These are phyloP conservation scores for Lepidocyrtoides sp. DNA, from an alignment of 2,888 invertebrate genomes.

Conservation along the genomic window DNA sequence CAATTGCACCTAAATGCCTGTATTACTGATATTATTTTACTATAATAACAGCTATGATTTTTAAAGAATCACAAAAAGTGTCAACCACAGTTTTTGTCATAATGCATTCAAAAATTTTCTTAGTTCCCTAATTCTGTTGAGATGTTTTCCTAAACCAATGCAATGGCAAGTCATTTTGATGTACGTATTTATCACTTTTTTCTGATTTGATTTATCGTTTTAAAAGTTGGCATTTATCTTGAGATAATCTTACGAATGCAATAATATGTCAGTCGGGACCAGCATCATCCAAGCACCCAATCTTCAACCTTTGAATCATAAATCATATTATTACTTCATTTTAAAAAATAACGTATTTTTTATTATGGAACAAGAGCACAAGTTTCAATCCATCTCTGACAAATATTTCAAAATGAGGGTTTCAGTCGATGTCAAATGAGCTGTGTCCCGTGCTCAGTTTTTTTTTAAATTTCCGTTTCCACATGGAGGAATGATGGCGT, in stretches of 20 bases:
- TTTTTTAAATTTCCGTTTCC: constrained; percentile 20
- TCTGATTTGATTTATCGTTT: constrained; percentile 3
- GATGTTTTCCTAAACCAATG: neutral
- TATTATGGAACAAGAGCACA: neutral
- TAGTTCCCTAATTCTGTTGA: too few species aligned
- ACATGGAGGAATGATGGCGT: neutral
- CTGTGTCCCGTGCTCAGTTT: constrained; percentile 46
- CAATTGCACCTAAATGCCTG: neutral
- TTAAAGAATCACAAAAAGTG: too few species aligned
- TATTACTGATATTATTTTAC: constrained; percentile 18
- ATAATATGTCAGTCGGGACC: neutral
- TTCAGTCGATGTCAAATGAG: constrained; percentile 66
- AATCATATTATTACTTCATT: constrained; percentile 26
- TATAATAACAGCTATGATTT: neutral
- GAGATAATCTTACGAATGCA: neutral
- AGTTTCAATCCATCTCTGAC: constrained; percentile 33
- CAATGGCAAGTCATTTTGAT: neutral
- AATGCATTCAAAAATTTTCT: too few species aligned
- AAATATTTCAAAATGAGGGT: constrained; percentile 23
- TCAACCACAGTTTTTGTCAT: too few species aligned
- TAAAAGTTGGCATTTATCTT: constrained; percentile 35
- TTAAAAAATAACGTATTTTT: neutral
- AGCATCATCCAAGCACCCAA: neutral
- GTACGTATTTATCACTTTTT: neutral
- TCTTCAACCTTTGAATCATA: neutral